phyloP scores from a whole-genome alignment of 1,140 invertebrate genomes.

The Augochlora pura region DNA sequence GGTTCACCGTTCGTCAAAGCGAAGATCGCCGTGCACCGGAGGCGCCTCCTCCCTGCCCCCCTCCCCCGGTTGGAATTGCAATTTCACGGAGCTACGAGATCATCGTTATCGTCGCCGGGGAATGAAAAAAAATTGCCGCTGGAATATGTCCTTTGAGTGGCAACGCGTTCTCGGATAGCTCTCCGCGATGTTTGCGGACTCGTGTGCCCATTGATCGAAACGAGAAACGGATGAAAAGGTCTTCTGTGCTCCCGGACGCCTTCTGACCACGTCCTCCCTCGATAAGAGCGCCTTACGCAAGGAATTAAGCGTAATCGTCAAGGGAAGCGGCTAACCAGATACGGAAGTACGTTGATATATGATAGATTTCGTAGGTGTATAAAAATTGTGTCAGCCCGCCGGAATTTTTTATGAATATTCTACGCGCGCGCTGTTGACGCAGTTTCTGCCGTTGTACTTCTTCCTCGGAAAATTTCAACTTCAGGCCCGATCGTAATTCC shows the following conservation, averaged over 20 bases:
- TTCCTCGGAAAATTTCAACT: too few relatives aligned
- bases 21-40: too few relatives aligned
- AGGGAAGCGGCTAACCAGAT: conserved; percentile 70
- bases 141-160: neutral
- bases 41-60: too few relatives aligned
- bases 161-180: neutral
- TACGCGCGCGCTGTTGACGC: too few relatives aligned
- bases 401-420: neutral
- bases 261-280: conserved; percentile 66
- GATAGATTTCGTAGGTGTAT: neutral
- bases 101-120: neutral
- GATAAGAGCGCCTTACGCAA: conserved; percentile 54
- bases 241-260: conserved; percentile 48
- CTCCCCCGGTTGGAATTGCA: neutral
- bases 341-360: conserved; percentile 60
- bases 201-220: conserved; percentile 6
- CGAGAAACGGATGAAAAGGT: conserved; percentile 40
- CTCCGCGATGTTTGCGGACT: conserved; percentile 21
- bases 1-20: conserved; percentile 9
- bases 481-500: too few relatives aligned
- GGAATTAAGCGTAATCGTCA: conserved; percentile 53
- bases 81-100: neutral
- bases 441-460: too few relatives aligned
- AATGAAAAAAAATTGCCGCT: neutral
- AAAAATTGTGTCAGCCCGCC: neutral